Percentiles rank a stretch among this genome's conserved stretches.
phyloP scores from a whole-genome alignment of 2,113 vertebrate genomes.

The Scartelaos histophorus region DNA sequence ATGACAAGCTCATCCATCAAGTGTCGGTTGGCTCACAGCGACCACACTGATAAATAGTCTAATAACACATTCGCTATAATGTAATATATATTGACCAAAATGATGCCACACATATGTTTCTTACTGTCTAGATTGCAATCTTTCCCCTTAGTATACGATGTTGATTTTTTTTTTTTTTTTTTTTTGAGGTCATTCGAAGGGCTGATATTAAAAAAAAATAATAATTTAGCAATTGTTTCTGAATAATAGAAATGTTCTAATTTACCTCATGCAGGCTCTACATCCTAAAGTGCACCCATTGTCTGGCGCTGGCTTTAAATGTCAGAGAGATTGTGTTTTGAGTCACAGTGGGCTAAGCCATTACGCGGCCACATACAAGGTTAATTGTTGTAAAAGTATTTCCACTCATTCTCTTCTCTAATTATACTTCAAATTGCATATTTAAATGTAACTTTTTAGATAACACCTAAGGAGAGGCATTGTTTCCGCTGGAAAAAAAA shows the following conservation, averaged over 20 bases:
- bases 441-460: conserved; percentile 73
- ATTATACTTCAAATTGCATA: conserved; percentile 74
- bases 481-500: conserved; percentile 52
- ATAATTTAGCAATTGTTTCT: conserved; percentile 63
- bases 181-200: conserved; percentile 64
- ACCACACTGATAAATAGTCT: conserved; percentile 52
- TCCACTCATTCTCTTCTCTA: conserved; percentile 71
- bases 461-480: conserved; percentile 66
- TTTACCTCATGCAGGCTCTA: conserved; percentile 75
- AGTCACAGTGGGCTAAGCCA: conserved; percentile 80
- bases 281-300: conserved; percentile 72
- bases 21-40: conserved; percentile 46
- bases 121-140: conserved; percentile 60
- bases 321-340: conserved; percentile 77
- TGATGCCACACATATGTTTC: conserved; percentile 42
- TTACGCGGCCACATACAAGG: conserved; percentile 82
- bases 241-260: conserved; percentile 77
- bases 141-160: conserved; percentile 38
- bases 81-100: conserved; percentile 63
- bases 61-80: conserved; percentile 63
- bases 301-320: conserved; percentile 76
- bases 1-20: conserved; percentile 44
- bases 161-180: conserved; percentile 13
- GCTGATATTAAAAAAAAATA: conserved; percentile 61
- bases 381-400: conserved; percentile 79